Evolutionary conservation across 2,113 vertebrate genomes (phyloP).

Genomic region (Ifrita kowaldi): DNA sequence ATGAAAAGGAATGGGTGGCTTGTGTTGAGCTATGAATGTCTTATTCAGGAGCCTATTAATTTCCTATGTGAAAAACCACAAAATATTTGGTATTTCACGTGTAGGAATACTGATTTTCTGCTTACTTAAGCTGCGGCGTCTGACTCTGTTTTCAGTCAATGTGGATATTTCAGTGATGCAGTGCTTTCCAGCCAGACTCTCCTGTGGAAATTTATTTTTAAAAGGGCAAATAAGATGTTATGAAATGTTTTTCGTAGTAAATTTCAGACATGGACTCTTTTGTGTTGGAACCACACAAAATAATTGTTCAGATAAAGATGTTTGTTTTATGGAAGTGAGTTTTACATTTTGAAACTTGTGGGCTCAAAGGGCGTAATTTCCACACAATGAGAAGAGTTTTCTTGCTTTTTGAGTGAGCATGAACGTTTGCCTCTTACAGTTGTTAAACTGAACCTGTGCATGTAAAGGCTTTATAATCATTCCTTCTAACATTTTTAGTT

Average conservation of each 20-base stretch:
- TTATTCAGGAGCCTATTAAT: neutral
- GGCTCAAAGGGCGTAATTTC: neutral
- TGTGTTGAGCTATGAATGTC: neutral
- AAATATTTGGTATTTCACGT: neutral
- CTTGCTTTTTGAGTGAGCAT: neutral
- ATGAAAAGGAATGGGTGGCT: neutral
- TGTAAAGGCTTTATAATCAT: neutral
- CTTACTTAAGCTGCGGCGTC: neutral
- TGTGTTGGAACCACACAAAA: neutral
- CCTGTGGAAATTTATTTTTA: neutral
- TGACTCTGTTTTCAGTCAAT: neutral
- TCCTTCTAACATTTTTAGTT: neutral
- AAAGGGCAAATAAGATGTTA: neutral
- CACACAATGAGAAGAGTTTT: neutral
- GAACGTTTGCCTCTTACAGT: neutral
- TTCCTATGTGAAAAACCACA: neutral
- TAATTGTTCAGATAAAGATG: rapidly evolving
- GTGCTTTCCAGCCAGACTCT: neutral
- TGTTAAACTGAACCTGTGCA: neutral
- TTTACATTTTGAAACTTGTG: neutral
- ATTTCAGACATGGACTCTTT: neutral
- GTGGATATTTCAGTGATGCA: neutral
- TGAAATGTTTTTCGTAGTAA: neutral
- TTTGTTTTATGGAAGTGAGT: neutral
- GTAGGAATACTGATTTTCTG: neutral